Conservation (phyloP, 2,888 invertebrate species). For the Stenoptilia bipunctidactyla region DNA sequence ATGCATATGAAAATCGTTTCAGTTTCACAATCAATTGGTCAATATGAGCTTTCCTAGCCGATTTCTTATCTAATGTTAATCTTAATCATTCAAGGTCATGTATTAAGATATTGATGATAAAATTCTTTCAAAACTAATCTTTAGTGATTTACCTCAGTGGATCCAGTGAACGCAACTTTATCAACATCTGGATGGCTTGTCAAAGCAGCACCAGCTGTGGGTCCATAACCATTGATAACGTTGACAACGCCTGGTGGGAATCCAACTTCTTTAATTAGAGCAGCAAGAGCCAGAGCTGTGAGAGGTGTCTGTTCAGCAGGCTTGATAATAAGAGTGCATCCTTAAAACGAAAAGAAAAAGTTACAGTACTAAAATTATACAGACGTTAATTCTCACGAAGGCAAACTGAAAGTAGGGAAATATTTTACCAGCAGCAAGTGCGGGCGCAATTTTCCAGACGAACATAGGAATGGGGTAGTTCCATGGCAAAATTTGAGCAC, state of each 20-base stretch:
- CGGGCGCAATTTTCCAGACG: constrained; percentile 92
- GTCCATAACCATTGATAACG: constrained; percentile 88
- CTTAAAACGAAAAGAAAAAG: constrained; percentile 26
- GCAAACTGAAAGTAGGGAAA: too few species aligned
- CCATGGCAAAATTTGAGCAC: constrained; percentile 94
- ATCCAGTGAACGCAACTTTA: constrained; percentile 84
- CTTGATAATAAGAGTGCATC: constrained; percentile 87
- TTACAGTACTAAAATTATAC: not conserved
- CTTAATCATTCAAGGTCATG: too few species aligned
- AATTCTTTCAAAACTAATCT: too few species aligned
- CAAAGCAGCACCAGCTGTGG: constrained; percentile 80
- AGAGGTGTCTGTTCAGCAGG: constrained; percentile 96
- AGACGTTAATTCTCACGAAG: too few species aligned
- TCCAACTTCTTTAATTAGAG: constrained; percentile 88
- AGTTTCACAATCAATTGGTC: too few species aligned
- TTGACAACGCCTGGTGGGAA: constrained; percentile 93
- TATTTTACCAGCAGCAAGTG: constrained; percentile 72
- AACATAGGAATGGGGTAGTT: constrained; percentile 94
- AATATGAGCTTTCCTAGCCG: too few species aligned
- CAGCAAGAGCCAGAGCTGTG: constrained; percentile 88
- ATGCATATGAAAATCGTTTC: too few species aligned
- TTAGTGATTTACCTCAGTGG: constrained; percentile 48
- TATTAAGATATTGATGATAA: too few species aligned
- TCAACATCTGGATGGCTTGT: constrained; percentile 81
- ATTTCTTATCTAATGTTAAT: too few species aligned